Percentiles rank a stretch among this genome's conserved stretches.
These are phyloP conservation scores for Sinohyriopsis cumingii DNA, from an alignment of 2,888 invertebrate genomes.

Conservation along the genomic window DNA sequence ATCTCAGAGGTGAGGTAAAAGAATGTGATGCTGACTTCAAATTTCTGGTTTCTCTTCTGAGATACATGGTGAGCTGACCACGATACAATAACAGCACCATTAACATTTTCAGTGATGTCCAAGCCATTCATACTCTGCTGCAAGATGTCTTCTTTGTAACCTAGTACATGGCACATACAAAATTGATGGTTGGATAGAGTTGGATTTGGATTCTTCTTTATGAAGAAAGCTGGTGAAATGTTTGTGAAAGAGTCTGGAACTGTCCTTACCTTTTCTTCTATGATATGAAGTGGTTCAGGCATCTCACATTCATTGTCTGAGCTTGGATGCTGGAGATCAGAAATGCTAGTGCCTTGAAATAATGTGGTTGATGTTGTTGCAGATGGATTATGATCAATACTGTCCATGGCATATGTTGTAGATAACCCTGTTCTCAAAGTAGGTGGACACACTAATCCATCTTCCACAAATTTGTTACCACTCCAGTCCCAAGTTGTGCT, in stretches of 20 bases:
- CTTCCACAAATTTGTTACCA: constrained; percentile 15
- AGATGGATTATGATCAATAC: constrained; percentile 40
- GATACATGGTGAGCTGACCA: too few species aligned
- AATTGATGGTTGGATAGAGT: too few species aligned
- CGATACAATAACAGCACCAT: too few species aligned
- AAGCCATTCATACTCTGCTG: too few species aligned
- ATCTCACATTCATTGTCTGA: constrained; percentile 1
- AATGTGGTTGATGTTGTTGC: constrained; percentile 19
- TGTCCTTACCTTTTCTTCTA: background rate
- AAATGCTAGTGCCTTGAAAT: constrained; percentile 38
- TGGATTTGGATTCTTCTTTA: background rate
- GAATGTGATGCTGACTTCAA: too few species aligned
- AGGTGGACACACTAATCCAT: constrained; percentile 27
- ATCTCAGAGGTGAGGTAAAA: too few species aligned
- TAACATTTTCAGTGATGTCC: too few species aligned
- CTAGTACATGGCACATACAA: too few species aligned
- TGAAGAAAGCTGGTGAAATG: background rate
- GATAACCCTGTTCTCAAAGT: constrained; percentile 28
- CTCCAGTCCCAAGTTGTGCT: constrained; percentile 26
- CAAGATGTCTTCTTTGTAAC: too few species aligned
- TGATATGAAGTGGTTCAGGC: background rate
- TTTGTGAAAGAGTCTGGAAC: background rate
- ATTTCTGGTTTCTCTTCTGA: too few species aligned
- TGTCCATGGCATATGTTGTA: constrained; percentile 42
- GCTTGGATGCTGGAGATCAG: constrained; percentile 35